Base-by-base conservation (phyloP, 2,797 vertebrate species). In the Characodon lateralis region DNA sequence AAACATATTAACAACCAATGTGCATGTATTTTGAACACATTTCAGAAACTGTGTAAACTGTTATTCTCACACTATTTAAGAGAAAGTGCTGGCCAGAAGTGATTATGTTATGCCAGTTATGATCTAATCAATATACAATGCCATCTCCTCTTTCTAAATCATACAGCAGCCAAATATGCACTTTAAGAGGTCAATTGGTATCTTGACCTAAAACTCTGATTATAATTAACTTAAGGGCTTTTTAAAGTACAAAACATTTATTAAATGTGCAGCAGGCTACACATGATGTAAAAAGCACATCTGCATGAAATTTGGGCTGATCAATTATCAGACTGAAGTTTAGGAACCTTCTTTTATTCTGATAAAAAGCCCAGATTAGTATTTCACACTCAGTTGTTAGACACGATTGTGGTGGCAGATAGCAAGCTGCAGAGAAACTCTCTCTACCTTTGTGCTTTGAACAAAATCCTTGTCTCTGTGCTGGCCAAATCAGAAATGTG, bases 361-460 rank as follows among this genome's bases (percentile, higher is more conserved):
- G 39, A 85, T 76, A 83, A 79, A 87, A 56, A 78, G 63, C 69
- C 31, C 51, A 81, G 86, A 89, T 90, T 73, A 78, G 69, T 77
- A 85, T 88, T 83, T 83, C 59, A 56, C 68, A 43, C 74, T 74
- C 78, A 79, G 87, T 82, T 89, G 83, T 89, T 86, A 91, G 43
- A 89, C 87, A 87, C 66, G 84, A 91, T 89, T 48, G 58, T 75
- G 81, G 81, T 80, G 73, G 81, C 66, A 86, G 83, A 91, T 83
- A 87, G 74, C 58, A 83, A 77, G 83, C 70, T 74, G 55, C 53
- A 31, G 71, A 86, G 74, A 43, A 3, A 77, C 68, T 83, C 74
- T 80, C 41, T 9, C 26, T 51, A 26, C 48, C 26, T 83, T 83
- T 66, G 22, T 72, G 46, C 83, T 89, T 86, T 82, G 73, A 86